A percentile compares a stretch with the other conserved stretches of the same genome.
Conservation (phyloP, 2,113 vertebrate species). For the Sylvilagus bachmani region DNA sequence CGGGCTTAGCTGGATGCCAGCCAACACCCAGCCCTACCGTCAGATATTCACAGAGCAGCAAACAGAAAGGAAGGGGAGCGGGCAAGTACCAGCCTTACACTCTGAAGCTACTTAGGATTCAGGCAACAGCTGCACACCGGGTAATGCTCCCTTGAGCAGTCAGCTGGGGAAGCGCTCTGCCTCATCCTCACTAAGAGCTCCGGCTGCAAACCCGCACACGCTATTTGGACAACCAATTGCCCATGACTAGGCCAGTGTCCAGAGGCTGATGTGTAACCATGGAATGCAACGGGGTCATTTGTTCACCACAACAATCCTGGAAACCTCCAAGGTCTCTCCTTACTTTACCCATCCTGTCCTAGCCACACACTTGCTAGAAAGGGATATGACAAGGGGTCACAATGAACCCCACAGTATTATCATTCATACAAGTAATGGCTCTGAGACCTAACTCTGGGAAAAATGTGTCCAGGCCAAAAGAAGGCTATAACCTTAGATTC, state of each 20-base stretch:
- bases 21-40: slow-evolving; percentile 33
- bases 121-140: slow-evolving; percentile 57
- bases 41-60: slow-evolving; percentile 66
- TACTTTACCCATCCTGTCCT: slow-evolving; percentile 54
- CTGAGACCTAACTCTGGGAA: slow-evolving; percentile 48
- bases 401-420: not conserved
- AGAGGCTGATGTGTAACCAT: slow-evolving; percentile 69
- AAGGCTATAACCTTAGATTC: not conserved
- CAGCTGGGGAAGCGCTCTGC: slow-evolving; percentile 29
- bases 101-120: slow-evolving; percentile 65
- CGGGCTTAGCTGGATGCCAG: slow-evolving; percentile 45
- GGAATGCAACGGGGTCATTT: slow-evolving; percentile 63
- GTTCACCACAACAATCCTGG: slow-evolving; percentile 60
- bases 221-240: slow-evolving; percentile 79
- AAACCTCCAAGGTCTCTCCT: slow-evolving; percentile 64
- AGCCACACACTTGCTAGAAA: not conserved
- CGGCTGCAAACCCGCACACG: not conserved
- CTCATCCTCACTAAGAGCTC: slow-evolving; percentile 49
- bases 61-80: slow-evolving; percentile 30
- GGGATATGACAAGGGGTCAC: not conserved
- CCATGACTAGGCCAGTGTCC: slow-evolving; percentile 76
- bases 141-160: slow-evolving; percentile 55
- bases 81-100: not conserved
- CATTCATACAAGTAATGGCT: slow-evolving; percentile 35
- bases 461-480: not conserved